Evolutionary conservation across 2,113 vertebrate species (phyloP).

Genomic region (Aspidoscelis tigris): DNA sequence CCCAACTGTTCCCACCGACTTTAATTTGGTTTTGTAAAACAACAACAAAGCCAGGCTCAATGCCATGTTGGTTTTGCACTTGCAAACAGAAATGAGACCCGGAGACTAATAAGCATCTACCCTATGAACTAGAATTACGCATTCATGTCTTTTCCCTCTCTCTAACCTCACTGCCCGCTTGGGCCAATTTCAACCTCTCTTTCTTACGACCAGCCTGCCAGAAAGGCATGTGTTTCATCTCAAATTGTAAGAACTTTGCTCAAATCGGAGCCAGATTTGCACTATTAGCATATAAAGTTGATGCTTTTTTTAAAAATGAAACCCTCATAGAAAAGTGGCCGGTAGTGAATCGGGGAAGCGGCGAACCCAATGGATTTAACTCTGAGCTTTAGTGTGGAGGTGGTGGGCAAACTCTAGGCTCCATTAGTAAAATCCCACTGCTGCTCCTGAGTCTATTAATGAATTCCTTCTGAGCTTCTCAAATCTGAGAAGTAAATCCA

Average conservation of each 20-base stretch:
- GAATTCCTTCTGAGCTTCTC: background rate
- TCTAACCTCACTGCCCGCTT: background rate
- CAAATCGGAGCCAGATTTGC: slow-evolving; percentile 58
- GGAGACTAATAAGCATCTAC: background rate
- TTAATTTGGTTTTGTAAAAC: background rate
- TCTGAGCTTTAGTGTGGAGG: too few relatives aligned
- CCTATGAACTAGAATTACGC: background rate
- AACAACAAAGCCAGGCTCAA: background rate
- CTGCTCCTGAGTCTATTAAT: slow-evolving; percentile 4
- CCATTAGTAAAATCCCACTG: background rate
- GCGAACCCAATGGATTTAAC: background rate
- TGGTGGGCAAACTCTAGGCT: background rate
- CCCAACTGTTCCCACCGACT: background rate
- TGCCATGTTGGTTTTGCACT: background rate
- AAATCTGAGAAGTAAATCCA: slow-evolving; percentile 5
- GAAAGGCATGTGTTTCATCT: slow-evolving; percentile 72
- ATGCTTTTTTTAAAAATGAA: slow-evolving; percentile 27
- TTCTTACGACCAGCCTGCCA: slow-evolving; percentile 59
- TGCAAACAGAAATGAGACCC: background rate
- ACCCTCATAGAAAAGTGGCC: slow-evolving; percentile 15
- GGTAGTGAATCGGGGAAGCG: slow-evolving; percentile 25
- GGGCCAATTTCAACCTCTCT: background rate
- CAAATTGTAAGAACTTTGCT: slow-evolving; percentile 64
- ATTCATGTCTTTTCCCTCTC: background rate
- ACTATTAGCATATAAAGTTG: slow-evolving; percentile 51